Percentiles rank a stretch among this genome's conserved stretches.
These are phyloP conservation scores for Aegotheles bennettii DNA, from an alignment of 2,113 vertebrate genomes.

Conservation along the genomic window DNA sequence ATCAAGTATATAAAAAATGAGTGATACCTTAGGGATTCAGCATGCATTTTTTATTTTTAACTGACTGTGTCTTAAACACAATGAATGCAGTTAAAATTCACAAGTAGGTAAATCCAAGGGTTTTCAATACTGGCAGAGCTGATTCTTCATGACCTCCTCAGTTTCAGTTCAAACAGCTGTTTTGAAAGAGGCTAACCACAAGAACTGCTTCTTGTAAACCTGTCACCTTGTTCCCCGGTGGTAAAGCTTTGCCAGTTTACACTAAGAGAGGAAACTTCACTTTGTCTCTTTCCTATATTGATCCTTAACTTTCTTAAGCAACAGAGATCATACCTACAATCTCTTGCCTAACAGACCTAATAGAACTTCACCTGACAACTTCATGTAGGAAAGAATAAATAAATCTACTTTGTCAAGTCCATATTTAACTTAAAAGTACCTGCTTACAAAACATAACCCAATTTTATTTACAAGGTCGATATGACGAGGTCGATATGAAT, in stretches of 20 bases:
- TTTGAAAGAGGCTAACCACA: not conserved
- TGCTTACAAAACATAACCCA: not conserved
- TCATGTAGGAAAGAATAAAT: not conserved
- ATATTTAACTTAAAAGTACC: not conserved
- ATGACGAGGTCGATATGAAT: too few relatives aligned
- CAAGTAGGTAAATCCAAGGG: not conserved
- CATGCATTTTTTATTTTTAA: not conserved
- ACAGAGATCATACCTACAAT: not conserved
- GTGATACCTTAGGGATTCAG: not conserved
- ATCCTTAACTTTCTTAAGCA: not conserved
- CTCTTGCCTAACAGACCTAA: not conserved
- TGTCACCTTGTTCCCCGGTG: not conserved
- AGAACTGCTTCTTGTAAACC: not conserved
- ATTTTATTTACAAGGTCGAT: not conserved
- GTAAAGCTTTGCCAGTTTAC: not conserved
- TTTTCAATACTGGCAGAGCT: not conserved
- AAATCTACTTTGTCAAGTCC: not conserved
- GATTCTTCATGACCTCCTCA: not conserved
- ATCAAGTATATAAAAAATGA: not conserved
- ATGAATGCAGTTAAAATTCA: not conserved
- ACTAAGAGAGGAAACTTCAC: not conserved
- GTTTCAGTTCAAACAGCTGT: not conserved
- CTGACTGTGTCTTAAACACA: not conserved
- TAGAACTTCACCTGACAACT: not conserved
- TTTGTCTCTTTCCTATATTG: not conserved